Evolutionary conservation across 2,888 invertebrate genomes (phyloP).

Genomic region (Piscicola geometra): DNA sequence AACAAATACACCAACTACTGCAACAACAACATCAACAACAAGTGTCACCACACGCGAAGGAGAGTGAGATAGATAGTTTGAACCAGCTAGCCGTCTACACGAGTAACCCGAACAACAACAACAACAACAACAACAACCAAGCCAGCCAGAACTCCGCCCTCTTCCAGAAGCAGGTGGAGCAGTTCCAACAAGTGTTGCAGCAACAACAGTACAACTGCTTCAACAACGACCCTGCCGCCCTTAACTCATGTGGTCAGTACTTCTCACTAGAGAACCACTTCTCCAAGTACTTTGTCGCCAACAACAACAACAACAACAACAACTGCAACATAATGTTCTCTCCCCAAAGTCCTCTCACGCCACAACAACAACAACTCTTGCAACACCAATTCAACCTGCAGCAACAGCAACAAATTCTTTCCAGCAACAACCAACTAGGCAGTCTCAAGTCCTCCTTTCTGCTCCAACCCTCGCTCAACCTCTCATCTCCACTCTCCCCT

Average conservation of each 20-base stretch:
- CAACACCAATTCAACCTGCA: slow-evolving; percentile 39
- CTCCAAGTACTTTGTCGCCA: slow-evolving; percentile 7
- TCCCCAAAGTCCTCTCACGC: slow-evolving; percentile 28
- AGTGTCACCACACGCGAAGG: slow-evolving; percentile 12
- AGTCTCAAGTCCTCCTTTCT: slow-evolving; percentile 26
- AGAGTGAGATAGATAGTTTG: background rate
- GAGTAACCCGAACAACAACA: slow-evolving; percentile 4
- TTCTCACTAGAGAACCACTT: background rate
- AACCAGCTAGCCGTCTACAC: background rate
- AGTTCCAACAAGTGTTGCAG: slow-evolving; percentile 42
- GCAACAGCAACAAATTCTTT: slow-evolving; percentile 29
- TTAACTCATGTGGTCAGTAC: slow-evolving; percentile 29
- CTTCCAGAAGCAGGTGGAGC: slow-evolving; percentile 44
- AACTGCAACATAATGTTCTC: background rate
- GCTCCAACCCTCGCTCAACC: slow-evolving; percentile 10
- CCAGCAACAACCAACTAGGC: slow-evolving; percentile 26
- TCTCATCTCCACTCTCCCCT: slow-evolving; percentile 48
- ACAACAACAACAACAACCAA: background rate
- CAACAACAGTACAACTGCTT: slow-evolving; percentile 39
- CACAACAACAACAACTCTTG: slow-evolving; percentile 41
- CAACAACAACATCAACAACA: slow-evolving; percentile 39
- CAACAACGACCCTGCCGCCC: slow-evolving; percentile 35
- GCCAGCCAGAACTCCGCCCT: background rate
- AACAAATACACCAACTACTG: too few species aligned
- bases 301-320: slow-evolving; percentile 19